Evolutionary conservation across 2,888 invertebrate genomes (phyloP), one percentile per base, ranked within the genome.

Genomic region (Agapetus fuscipes): DNA sequence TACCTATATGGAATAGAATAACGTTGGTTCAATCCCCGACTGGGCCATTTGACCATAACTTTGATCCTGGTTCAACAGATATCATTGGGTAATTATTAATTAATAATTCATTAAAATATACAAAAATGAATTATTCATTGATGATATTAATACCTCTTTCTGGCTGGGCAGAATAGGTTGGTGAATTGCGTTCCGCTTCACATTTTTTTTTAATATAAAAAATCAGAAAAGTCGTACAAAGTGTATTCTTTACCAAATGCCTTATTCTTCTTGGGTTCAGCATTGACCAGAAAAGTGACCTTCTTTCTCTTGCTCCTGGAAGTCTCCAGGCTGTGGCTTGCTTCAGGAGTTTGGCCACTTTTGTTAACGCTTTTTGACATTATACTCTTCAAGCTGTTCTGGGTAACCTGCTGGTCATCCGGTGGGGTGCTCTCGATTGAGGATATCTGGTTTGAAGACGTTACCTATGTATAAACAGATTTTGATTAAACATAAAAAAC

Each of bases 301-400:
- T 30, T 31, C 34, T 47, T 47, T 30, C 39, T 37, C 17, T 45
- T 47, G n/a, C 27, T 31, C 26, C 37, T 37, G 3, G 35, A 38
- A 33, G 26, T 33, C 16, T 32, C 32, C 17, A 28, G 34, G 17
- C 29, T 24, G 15, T 17, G 16, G 10, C 27, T 35, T 30, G 11
- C 16, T 15, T 7, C 13, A 24, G 3, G 17, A 13, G n/a, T 16
- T 30, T 3, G 26, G 12, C 5, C 12, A 15, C 20, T 20, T 20
- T 9, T 4, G 20, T 9, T 20, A 2, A 10, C 20, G 10, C 29
- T 28, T 28, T 35, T 42, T 7, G 35, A 20, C 20, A 35, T 42
- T 12, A 42, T 42, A 3, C 37, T 26, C 20, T 20, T 20, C 9
- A 20, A 20, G 9, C 20, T 20, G 4, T 12, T 26, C 37, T 34